These are phyloP conservation scores for Orcinus orca DNA, from an alignment of 2,113 vertebrate species.

Conservation along the genomic window DNA sequence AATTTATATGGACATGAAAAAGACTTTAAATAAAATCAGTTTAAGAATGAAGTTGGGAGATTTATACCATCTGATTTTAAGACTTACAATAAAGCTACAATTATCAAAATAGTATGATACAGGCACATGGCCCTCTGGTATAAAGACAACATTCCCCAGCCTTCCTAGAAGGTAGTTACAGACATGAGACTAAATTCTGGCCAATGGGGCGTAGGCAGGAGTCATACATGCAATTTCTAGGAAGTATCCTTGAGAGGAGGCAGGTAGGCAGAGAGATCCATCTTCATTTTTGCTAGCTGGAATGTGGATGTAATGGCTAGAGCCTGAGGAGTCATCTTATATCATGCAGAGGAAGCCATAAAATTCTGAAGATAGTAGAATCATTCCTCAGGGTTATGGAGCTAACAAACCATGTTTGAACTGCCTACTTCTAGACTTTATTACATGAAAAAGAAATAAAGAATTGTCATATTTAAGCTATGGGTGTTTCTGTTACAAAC, in stretches of 20 bases:
- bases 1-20: not conserved
- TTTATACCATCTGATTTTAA: conserved; percentile 23
- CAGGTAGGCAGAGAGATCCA: not conserved
- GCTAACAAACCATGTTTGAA: not conserved
- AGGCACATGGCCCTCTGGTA: not conserved
- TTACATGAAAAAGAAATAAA: not conserved
- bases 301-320: not conserved
- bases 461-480: not conserved
- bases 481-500: not conserved
- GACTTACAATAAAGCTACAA: not conserved
- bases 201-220: not conserved
- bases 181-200: not conserved
- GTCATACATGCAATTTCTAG: not conserved
- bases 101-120: not conserved
- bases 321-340: not conserved
- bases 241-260: not conserved
- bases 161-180: conserved; percentile 15
- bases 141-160: not conserved
- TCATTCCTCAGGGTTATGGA: not conserved
- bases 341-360: not conserved
- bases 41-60: not conserved
- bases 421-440: not conserved
- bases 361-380: not conserved
- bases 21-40: conserved; percentile 16
- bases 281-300: not conserved